These are phyloP conservation scores for Larimichthys polyactis DNA, from an alignment of 2,113 vertebrate genomes.

Conservation along the genomic window DNA sequence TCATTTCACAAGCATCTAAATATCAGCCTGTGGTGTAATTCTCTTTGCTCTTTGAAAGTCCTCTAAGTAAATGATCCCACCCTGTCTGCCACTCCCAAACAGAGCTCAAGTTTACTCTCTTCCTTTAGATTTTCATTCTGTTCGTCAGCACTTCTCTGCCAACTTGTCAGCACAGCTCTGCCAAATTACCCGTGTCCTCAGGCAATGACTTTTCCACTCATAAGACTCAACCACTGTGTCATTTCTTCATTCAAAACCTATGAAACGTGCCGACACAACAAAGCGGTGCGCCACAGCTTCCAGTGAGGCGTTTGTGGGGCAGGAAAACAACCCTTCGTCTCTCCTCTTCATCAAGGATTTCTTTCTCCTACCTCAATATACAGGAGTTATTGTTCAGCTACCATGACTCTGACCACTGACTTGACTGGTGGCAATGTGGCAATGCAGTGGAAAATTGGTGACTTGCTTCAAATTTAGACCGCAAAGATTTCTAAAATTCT, in stretches of 20 bases:
- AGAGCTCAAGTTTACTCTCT: neutral
- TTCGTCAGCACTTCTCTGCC: neutral
- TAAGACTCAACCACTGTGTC: constrained; percentile 19
- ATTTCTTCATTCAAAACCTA: constrained; percentile 9
- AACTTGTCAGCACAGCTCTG: constrained; percentile 13
- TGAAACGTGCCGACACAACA: constrained; percentile 12
- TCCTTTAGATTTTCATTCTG: neutral
- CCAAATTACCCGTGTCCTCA: neutral
- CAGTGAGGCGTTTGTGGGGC: neutral
- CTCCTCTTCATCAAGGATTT: neutral
- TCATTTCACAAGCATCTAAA: neutral
- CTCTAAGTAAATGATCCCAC: constrained; percentile 22
- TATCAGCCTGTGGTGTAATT: neutral
- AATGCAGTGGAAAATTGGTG: too few species aligned
- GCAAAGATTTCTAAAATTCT: too few species aligned
- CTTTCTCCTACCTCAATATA: neutral
- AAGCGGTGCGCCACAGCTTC: neutral
- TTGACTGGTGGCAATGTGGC: neutral
- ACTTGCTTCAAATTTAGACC: too few species aligned
- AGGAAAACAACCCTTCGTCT: neutral
- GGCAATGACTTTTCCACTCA: constrained; percentile 8
- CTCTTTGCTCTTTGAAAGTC: neutral
- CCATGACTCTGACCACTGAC: neutral
- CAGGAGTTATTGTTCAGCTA: neutral
- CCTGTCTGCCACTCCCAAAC: constrained; percentile 3